Percentiles rank a stretch among this genome's conserved stretches.
phyloP scores from a whole-genome alignment of 2,113 vertebrate genomes.

The Brachyistius frenatus region DNA sequence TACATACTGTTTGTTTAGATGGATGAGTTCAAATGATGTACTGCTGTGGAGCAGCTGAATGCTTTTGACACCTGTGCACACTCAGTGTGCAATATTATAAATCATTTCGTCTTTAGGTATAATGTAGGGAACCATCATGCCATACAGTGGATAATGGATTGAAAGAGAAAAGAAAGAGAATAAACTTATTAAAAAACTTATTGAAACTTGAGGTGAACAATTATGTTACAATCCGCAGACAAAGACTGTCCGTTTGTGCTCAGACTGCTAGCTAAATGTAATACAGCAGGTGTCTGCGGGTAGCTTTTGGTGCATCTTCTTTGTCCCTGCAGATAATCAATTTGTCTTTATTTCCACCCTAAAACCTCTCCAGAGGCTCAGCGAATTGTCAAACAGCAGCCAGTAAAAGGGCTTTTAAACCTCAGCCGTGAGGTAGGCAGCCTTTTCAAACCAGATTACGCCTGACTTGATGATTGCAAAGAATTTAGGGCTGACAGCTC shows the following conservation, averaged over 20 bases:
- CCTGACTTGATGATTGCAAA: conserved; percentile 16
- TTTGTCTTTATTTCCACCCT: neutral
- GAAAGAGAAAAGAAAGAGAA: too few species aligned
- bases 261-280: neutral
- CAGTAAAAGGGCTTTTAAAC: neutral
- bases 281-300: neutral
- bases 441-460: conserved; percentile 42
- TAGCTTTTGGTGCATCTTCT: neutral
- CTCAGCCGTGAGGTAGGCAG: neutral
- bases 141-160: neutral
- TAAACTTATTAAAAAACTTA: neutral
- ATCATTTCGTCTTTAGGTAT: too few species aligned
- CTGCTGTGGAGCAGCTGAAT: too few species aligned
- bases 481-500: conserved; percentile 22
- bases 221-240: neutral
- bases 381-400: conserved; percentile 1
- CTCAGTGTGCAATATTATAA: too few species aligned
- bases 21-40: too few species aligned
- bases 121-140: too few species aligned
- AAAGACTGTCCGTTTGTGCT: neutral
- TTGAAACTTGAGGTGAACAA: neutral
- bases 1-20: too few species aligned
- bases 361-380: neutral
- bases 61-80: too few species aligned
- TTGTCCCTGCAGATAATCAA: neutral